phyloP scores from a whole-genome alignment of 2,113 vertebrate genomes.

The Sorex fumeus region DNA sequence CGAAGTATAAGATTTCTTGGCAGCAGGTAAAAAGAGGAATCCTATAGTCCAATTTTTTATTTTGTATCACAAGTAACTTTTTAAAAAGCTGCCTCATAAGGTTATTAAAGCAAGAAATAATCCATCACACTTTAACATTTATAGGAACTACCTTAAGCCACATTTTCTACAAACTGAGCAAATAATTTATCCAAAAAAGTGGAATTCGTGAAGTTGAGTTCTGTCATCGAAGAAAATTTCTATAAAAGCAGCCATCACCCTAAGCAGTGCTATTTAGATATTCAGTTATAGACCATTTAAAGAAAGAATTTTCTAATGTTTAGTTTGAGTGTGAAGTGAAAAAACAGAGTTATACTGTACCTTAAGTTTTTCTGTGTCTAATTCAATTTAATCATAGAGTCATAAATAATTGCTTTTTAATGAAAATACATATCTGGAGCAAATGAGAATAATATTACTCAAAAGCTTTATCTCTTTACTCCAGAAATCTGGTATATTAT shows the following conservation, averaged over 20 bases:
- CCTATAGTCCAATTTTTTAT: neutral
- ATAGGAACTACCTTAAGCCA: neutral
- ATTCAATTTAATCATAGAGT: neutral
- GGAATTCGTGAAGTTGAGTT: neutral
- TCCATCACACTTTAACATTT: neutral
- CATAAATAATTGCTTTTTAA: slow-evolving; percentile 17
- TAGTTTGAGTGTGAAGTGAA: slow-evolving; percentile 15
- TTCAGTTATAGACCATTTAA: neutral
- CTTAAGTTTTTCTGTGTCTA: neutral
- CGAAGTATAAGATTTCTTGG: neutral
- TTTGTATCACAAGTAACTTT: neutral
- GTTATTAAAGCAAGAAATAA: neutral
- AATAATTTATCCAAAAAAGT: neutral
- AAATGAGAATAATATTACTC: neutral
- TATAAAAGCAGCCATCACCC: neutral
- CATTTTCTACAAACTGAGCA: neutral
- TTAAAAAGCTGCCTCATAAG: neutral
- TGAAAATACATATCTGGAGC: neutral
- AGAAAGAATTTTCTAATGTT: neutral
- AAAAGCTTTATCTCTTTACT: neutral
- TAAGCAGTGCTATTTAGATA: neutral
- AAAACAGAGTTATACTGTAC: neutral
- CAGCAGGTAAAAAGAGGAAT: slow-evolving; percentile 14
- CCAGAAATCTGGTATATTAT: neutral
- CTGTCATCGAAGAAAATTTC: neutral